These are phyloP conservation scores for Abscondita cerata DNA, from an alignment of 2,888 invertebrate genomes.

Conservation along the genomic window DNA sequence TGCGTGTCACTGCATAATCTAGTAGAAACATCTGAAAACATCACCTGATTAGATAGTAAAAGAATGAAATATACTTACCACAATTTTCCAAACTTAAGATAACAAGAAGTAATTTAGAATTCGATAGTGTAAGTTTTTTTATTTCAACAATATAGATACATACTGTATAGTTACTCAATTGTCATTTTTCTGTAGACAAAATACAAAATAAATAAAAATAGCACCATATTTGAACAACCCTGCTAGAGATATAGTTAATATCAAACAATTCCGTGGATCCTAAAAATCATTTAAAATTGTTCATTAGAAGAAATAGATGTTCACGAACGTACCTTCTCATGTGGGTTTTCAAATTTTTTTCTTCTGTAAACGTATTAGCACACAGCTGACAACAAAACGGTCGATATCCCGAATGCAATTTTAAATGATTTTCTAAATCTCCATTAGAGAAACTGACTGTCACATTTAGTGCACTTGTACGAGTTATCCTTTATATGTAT, in stretches of 20 bases:
- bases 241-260: neutral
- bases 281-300: conserved; percentile 2
- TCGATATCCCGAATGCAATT: conserved; percentile 64
- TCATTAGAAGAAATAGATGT: neutral
- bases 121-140: no score
- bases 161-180: neutral
- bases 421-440: conserved; percentile 66
- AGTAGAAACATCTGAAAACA: no score
- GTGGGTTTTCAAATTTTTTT: conserved; percentile 67
- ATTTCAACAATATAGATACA: conserved; percentile 1
- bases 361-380: conserved; percentile 65
- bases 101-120: no score
- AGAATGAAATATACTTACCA: neutral
- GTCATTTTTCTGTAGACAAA: neutral
- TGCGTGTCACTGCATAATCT: no score
- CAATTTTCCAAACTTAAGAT: no score
- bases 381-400: conserved; percentile 67
- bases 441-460: conserved; percentile 68
- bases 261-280: conserved; percentile 13
- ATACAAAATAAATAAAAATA: neutral
- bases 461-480: conserved; percentile 64
- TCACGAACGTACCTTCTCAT: conserved; percentile 57
- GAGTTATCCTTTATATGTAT: conserved; percentile 67
- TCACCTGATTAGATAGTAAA: neutral
- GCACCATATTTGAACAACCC: conserved; percentile 11